These are phyloP conservation scores for Neosilurus mollespiculum DNA, from an alignment of 2,797 vertebrate genomes.

Conservation along the genomic window DNA sequence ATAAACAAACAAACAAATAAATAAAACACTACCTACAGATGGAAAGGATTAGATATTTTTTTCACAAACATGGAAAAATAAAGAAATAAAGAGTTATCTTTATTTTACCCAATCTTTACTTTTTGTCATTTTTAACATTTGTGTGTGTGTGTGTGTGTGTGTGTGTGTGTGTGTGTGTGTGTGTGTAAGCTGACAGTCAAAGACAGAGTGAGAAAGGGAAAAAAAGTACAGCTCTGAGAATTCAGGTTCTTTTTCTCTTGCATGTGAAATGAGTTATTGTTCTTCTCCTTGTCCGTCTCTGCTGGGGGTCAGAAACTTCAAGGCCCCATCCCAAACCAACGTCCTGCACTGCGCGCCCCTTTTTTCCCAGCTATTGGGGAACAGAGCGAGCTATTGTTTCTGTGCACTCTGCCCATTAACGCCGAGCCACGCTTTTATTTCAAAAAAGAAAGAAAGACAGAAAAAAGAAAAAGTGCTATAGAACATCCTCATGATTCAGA, in stretches of 20 bases:
- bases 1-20: not conserved
- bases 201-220: not conserved
- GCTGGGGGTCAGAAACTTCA: constrained; percentile 25
- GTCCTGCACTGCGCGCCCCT: constrained; percentile 14
- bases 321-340: not conserved
- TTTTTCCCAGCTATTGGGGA: constrained; percentile 18
- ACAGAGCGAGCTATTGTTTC: constrained; percentile 47
- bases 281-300: constrained; percentile 29
- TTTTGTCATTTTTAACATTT: not conserved
- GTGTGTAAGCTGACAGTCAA: not conserved
- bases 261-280: constrained; percentile 30
- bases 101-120: too few species aligned
- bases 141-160: too few species aligned
- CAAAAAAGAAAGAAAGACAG: constrained; percentile 17
- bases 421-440: constrained; percentile 46
- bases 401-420: constrained; percentile 44
- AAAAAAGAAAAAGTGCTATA: constrained; percentile 17
- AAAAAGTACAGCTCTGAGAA: not conserved
- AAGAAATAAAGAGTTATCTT: not conserved
- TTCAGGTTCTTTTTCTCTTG: constrained; percentile 7
- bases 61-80: not conserved
- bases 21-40: not conserved
- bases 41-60: not conserved
- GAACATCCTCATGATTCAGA: not conserved
- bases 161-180: not conserved